Evolutionary conservation across 2,797 vertebrate genomes (phyloP).

Genomic region (Dromococcyx pavoninus): DNA sequence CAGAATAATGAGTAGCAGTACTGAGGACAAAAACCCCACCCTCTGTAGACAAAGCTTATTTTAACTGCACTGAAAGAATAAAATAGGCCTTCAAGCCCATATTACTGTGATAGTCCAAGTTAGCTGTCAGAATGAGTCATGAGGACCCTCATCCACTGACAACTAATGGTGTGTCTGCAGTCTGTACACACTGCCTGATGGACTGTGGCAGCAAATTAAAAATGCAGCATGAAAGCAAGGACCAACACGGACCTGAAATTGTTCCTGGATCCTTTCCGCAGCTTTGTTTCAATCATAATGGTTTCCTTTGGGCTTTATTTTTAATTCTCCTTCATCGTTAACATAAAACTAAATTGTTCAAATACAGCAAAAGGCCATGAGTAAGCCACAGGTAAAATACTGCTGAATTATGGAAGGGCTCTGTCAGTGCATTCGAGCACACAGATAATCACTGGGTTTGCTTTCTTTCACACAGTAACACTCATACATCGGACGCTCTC

Average conservation of each 20-base stretch:
- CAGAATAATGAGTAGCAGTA: background rate
- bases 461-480: background rate
- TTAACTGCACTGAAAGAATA: constrained; percentile 37
- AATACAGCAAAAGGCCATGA: background rate
- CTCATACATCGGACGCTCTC: background rate
- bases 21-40: background rate
- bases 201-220: constrained; percentile 82
- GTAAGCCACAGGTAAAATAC: background rate
- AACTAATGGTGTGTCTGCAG: constrained; percentile 56
- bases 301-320: background rate
- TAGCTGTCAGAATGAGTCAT: constrained; percentile 75
- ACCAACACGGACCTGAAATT: constrained; percentile 69
- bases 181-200: constrained; percentile 59
- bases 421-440: background rate
- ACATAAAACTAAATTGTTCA: background rate
- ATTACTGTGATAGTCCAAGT: constrained; percentile 54
- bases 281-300: background rate
- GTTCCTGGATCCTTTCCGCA: background rate
- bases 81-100: constrained; percentile 17
- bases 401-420: constrained; percentile 1
- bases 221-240: constrained; percentile 75
- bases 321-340: background rate
- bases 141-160: constrained; percentile 69
- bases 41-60: constrained; percentile 16
- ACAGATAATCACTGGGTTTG: background rate